Evolutionary conservation across 2,888 invertebrate genomes (phyloP).

Genomic region (Cryptus viduatorius): DNA sequence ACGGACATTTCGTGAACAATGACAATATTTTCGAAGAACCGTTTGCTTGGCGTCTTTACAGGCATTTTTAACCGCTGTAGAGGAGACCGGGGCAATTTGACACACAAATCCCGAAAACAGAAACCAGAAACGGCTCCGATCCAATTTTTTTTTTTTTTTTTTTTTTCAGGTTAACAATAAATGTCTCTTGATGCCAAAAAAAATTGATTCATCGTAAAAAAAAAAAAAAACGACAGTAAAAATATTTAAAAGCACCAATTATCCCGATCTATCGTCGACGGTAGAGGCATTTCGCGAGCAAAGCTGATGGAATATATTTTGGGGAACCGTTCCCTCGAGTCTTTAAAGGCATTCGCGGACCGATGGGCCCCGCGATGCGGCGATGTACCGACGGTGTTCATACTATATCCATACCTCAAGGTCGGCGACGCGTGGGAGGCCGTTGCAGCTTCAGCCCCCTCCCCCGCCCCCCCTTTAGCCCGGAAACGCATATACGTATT

Average conservation of each 20-base stretch:
- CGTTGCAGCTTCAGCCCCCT: slow-evolving; percentile 35
- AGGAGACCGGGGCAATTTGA: too few relatives aligned
- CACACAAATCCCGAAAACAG: too few relatives aligned
- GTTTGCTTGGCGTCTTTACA: too few relatives aligned
- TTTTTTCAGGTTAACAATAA: too few relatives aligned
- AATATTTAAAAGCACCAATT: background rate
- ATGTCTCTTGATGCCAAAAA: too few relatives aligned
- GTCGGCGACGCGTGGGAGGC: slow-evolving; percentile 66
- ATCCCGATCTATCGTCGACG: background rate
- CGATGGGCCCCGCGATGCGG: slow-evolving; percentile 17
- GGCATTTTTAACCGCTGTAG: too few relatives aligned
- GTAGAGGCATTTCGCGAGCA: background rate
- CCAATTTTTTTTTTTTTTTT: too few relatives aligned
- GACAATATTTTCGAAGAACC: too few relatives aligned
- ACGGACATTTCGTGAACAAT: too few relatives aligned
- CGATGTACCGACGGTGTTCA: slow-evolving; percentile 7
- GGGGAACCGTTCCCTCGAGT: slow-evolving; percentile 43
- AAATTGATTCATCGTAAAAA: background rate
- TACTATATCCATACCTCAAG: slow-evolving; percentile 60
- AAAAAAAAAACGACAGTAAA: background rate
- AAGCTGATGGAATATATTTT: slow-evolving; percentile 34
- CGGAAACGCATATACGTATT: slow-evolving; percentile 63
- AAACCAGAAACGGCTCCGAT: too few relatives aligned
- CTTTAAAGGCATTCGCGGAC: slow-evolving; percentile 49
- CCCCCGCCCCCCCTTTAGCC: slow-evolving; percentile 43